Conservation (phyloP, 2,797 vertebrate genomes). For the Pseudochirops cupreus region DNA sequence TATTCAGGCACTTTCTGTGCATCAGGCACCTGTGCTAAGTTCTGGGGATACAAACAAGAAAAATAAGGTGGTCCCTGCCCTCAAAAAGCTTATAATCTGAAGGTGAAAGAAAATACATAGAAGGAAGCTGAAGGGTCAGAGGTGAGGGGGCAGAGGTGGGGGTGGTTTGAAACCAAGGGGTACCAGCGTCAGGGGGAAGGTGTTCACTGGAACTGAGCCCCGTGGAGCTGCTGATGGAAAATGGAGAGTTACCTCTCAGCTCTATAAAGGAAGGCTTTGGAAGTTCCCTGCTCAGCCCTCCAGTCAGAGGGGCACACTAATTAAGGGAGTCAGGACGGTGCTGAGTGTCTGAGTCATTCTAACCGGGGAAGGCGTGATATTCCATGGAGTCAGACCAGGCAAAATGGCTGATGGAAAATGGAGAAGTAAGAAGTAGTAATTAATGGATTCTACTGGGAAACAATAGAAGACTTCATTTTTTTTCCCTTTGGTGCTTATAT, state of each 20-base stretch:
- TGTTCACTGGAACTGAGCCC: not conserved
- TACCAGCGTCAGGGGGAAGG: not conserved
- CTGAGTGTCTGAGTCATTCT: not conserved
- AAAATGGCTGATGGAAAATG: not conserved
- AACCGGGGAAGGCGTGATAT: not conserved
- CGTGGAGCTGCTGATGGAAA: not conserved
- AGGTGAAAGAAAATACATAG: not conserved
- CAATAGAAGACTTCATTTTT: too few species aligned
- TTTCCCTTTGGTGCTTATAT: too few species aligned
- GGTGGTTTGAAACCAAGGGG: not conserved
- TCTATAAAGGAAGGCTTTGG: not conserved
- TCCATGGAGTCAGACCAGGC: not conserved
- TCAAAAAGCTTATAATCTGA: not conserved
- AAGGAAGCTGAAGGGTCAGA: not conserved
- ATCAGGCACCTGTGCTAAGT: not conserved
- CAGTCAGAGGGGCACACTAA: not conserved
- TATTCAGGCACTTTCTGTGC: not conserved
- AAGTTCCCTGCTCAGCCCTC: not conserved
- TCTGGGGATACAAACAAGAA: not conserved
- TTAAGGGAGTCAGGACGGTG: not conserved
- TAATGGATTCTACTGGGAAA: too few species aligned
- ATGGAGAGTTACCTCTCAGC: not conserved
- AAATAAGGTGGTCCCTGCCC: not conserved
- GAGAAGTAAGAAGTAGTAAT: not conserved
- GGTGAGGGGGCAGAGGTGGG: too few species aligned